Evolutionary conservation across 2,113 vertebrate species (phyloP).

Genomic region (Nothobranchius kuhntae): DNA sequence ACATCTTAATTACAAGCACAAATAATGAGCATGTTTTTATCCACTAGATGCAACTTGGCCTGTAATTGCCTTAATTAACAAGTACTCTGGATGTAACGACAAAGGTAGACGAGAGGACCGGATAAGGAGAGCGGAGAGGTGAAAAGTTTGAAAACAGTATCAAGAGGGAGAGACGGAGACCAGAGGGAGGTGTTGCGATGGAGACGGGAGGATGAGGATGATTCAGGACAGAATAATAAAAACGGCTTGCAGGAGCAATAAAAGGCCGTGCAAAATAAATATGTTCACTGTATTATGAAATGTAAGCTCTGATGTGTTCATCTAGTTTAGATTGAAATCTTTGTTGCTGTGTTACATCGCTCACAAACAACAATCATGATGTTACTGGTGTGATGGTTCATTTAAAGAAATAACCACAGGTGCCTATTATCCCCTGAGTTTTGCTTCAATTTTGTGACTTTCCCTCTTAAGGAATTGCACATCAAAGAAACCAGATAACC

Average conservation of each 20-base stretch:
- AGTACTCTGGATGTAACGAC: slow-evolving; percentile 32
- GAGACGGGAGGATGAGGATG: slow-evolving; percentile 8
- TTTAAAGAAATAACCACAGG: slow-evolving; percentile 5
- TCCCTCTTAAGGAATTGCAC: background rate
- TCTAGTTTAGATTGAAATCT: background rate
- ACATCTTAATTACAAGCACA: slow-evolving; percentile 25
- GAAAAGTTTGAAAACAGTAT: slow-evolving; percentile 13
- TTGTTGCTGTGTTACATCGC: slow-evolving; percentile 6
- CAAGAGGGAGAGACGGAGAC: slow-evolving; percentile 4
- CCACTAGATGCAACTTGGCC: slow-evolving; percentile 15
- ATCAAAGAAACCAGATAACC: background rate
- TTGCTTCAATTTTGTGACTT: background rate
- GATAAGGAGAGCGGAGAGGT: slow-evolving; percentile 13
- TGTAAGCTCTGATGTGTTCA: background rate
- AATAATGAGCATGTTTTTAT: slow-evolving; percentile 40
- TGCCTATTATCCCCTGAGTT: background rate
- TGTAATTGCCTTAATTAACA: slow-evolving; percentile 54
- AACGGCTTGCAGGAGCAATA: background rate
- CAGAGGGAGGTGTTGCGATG: slow-evolving; percentile 2
- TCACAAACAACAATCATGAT: slow-evolving; percentile 26
- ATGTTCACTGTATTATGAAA: background rate
- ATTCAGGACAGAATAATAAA: background rate
- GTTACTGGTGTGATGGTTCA: slow-evolving; percentile 13
- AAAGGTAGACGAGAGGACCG: slow-evolving; percentile 18
- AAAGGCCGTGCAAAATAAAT: background rate